Percentiles rank a stretch among this genome's conserved stretches.
Conservation (phyloP, 2,888 invertebrate genomes). For the Phlogophora meticulosa region DNA sequence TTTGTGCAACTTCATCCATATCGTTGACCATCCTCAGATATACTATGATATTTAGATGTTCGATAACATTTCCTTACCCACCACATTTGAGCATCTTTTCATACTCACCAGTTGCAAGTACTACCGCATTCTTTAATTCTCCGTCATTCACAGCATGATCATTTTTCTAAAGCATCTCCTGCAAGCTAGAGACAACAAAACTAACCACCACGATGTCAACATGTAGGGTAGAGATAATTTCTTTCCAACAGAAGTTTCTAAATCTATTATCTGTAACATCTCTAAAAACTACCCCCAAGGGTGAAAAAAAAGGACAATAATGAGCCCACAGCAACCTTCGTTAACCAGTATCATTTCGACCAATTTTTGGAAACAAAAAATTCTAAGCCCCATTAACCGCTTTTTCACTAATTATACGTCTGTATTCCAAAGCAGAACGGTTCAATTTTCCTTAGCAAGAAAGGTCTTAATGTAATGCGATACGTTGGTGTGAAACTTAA, state of each 20-base stretch:
- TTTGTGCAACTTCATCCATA: no score
- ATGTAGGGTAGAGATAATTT: constrained; percentile 57
- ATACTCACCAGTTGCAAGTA: neutral
- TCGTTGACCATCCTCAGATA: no score
- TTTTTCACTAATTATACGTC: constrained; percentile 33
- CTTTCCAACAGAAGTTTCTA: constrained; percentile 60
- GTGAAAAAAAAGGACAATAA: constrained; percentile 66
- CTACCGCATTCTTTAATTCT: constrained; percentile 21
- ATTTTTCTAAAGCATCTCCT: constrained; percentile 25
- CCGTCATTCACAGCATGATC: constrained; percentile 40
- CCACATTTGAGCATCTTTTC: neutral
- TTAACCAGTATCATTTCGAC: constrained; percentile 66
- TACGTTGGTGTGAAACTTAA: constrained; percentile 45
- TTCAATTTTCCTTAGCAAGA: constrained; percentile 16
- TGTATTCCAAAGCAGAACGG: constrained; percentile 13
- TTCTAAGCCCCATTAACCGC: constrained; percentile 8
- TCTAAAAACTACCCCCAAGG: constrained; percentile 65
- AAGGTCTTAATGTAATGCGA: constrained; percentile 11
- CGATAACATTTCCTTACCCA: neutral
- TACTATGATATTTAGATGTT: neutral
- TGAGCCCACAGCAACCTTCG: constrained; percentile 58
- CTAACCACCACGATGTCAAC: constrained; percentile 58
- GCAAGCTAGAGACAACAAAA: constrained; percentile 35
- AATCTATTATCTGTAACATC: constrained; percentile 66
- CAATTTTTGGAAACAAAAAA: constrained; percentile 64